A percentile compares a stretch with the other conserved stretches of the same genome.
Evolutionary conservation across 2,888 invertebrate genomes (phyloP).

Genomic region (Drosophila mayaguana): DNA sequence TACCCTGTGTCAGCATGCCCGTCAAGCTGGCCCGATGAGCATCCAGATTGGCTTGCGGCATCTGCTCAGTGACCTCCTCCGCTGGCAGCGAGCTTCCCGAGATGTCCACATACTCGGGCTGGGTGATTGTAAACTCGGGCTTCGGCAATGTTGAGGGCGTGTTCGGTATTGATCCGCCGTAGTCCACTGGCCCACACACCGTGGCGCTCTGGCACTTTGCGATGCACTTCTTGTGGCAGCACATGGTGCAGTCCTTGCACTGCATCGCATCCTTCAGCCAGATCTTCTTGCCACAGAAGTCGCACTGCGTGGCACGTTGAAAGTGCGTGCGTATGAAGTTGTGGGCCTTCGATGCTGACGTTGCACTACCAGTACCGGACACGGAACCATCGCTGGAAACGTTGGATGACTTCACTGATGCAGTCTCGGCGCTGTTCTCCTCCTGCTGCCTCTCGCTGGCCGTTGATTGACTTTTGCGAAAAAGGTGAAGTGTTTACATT

Average conservation of each 20-base stretch:
- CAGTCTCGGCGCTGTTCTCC: constrained; percentile 43
- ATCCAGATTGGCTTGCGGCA: constrained; percentile 55
- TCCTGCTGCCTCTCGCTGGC: constrained; percentile 30
- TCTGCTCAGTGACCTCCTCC: constrained; percentile 39
- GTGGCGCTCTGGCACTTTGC: constrained; percentile 92
- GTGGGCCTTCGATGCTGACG: constrained; percentile 85
- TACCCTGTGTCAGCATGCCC: constrained; percentile 86
- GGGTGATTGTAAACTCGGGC: constrained; percentile 86
- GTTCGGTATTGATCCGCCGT: constrained; percentile 55
- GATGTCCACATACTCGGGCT: constrained; percentile 74
- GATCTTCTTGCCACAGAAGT: constrained; percentile 98
- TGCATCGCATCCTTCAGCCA: constrained; percentile 98
- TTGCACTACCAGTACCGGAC: constrained; percentile 18
- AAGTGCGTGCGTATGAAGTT: constrained; percentile 96
- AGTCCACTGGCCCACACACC: constrained; percentile 87
- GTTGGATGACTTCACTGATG: constrained; percentile 36
- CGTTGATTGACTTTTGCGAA: constrained; percentile 42
- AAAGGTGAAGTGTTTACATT: not conserved
- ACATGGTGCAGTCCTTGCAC: constrained; percentile 94
- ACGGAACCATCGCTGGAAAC: constrained; percentile 67
- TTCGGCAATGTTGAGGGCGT: constrained; percentile 34
- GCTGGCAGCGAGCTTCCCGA: constrained; percentile 11
- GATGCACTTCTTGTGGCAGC: constrained; percentile 98
- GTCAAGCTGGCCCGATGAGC: constrained; percentile 84
- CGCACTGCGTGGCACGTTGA: constrained; percentile 94